Percentiles rank a stretch among this genome's conserved stretches.
phyloP scores from a whole-genome alignment of 2,113 vertebrate species.

The Notechis scutatus region DNA sequence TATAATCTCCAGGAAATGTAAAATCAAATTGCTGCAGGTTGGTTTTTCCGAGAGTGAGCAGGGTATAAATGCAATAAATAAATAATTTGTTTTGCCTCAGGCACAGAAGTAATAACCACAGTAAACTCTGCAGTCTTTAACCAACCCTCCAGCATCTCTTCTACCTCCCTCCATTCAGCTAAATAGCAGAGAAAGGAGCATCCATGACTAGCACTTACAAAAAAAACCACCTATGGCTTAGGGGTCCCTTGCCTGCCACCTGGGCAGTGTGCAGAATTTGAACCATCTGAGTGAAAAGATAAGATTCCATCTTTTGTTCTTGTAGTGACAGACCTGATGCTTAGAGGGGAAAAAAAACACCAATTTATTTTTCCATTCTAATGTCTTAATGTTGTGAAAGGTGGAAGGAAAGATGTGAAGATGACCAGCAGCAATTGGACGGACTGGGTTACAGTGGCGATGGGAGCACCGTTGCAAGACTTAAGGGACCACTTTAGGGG shows the following conservation, averaged over 20 bases:
- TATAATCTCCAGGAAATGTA: not conserved
- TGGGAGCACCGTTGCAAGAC: not conserved
- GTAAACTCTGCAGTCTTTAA: not conserved
- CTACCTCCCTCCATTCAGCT: not conserved
- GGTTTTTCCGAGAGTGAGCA: not conserved
- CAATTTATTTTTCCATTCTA: not conserved
- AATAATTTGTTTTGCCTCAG: not conserved
- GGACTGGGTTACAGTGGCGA: not conserved
- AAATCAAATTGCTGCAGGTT: not conserved
- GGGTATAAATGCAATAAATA: not conserved
- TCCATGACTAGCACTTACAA: not conserved
- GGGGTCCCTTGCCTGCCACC: not conserved
- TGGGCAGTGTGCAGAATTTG: not conserved
- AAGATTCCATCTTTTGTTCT: not conserved
- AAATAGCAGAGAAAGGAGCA: not conserved
- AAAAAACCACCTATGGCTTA: not conserved
- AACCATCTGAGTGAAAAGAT: not conserved
- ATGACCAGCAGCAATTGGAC: not conserved
- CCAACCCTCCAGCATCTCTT: not conserved
- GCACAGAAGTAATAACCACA: not conserved
- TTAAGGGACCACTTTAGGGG: not conserved
- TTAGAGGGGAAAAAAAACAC: not conserved
- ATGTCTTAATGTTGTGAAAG: not conserved
- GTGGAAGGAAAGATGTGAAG: not conserved
- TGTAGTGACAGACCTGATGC: not conserved